Base-by-base conservation (phyloP, 1,140 invertebrate genomes). In the Aphis gossypii region DNA sequence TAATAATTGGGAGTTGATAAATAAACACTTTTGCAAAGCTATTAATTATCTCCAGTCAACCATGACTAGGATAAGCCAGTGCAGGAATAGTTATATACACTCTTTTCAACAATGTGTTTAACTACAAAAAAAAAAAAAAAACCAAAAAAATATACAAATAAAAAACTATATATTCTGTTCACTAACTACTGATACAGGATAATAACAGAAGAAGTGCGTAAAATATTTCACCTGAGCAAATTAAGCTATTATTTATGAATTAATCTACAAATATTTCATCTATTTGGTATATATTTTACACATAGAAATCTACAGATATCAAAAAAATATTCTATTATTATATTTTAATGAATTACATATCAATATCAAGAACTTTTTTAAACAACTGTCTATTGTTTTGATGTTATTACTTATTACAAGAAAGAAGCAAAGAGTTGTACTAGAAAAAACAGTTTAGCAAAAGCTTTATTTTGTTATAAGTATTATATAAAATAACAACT, bases 201-300 rank as follows among this genome's bases (percentile, higher is more conserved):
- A 90, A 21, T 56, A 25, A 41, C 41, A 56, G 35, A 30, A 44
- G 4, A 18, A 60, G 38, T n/a, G 54, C 54, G 7, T 25, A 68
- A n/a, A 23, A 68, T 44, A 44, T 21, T 54, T 30, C 41, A 68
- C 35, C 54, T 44, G 25, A 20, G 9, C 7, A 90, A 90, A 68
- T 90, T 44, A 68, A 44, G 54, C 54, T 68, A n/a, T 25, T 11
- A 86, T 46, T 84, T 68, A 68, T 68, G 3, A 84, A 86, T 44
- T 11, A 25, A 46, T 86, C 41, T 86, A 86, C 23, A 41, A 86
- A 44, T 68, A 68, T n/a, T n/a, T n/a, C 60, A n/a, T n/a, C 30
- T 68, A n/a, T n/a, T 68, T n/a, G 3, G 30, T 68, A 48, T n/a
- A 86, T 86, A 46, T 86, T 86, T 86, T 48, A 86, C 44, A 86